Percentiles rank a stretch among this genome's conserved stretches.
phyloP scores from a whole-genome alignment of 2,113 vertebrate genomes.

The Raphicerus campestris region DNA sequence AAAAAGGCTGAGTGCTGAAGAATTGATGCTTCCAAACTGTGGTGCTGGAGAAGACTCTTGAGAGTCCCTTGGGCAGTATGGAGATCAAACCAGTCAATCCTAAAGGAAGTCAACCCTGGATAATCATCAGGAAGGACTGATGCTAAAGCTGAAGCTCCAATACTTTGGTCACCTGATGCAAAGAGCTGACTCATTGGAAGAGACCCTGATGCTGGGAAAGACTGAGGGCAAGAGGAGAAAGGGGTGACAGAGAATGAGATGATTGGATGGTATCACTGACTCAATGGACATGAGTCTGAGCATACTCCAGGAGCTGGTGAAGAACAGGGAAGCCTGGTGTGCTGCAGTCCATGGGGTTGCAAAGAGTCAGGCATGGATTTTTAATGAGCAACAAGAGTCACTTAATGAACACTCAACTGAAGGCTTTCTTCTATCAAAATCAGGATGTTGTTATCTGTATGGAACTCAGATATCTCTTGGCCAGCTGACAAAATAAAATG shows the following conservation, averaged over 20 bases:
- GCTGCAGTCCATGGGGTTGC: background rate
- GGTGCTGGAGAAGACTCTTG: background rate
- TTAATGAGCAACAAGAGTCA: background rate
- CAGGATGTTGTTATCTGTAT: background rate
- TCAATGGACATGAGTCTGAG: background rate
- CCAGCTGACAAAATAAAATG: background rate
- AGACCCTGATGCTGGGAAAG: background rate
- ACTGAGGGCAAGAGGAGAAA: background rate
- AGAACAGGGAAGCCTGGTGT: background rate
- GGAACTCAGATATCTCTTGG: background rate
- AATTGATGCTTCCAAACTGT: background rate
- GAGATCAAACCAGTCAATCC: background rate
- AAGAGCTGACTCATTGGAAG: background rate
- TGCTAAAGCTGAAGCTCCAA: background rate
- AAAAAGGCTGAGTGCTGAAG: background rate
- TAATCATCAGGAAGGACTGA: background rate
- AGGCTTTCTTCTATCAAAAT: background rate
- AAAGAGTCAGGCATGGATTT: background rate
- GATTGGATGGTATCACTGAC: background rate
- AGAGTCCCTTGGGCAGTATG: background rate
- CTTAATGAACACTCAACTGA: background rate
- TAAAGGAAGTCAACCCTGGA: background rate
- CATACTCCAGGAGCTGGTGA: background rate
- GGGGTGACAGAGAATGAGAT: background rate
- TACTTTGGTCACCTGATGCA: rapidly evolving